A percentile compares a stretch with the other conserved stretches of the same genome.
phyloP scores from a whole-genome alignment of 92 coral and sea anemone genomes.

The Porites rus region DNA sequence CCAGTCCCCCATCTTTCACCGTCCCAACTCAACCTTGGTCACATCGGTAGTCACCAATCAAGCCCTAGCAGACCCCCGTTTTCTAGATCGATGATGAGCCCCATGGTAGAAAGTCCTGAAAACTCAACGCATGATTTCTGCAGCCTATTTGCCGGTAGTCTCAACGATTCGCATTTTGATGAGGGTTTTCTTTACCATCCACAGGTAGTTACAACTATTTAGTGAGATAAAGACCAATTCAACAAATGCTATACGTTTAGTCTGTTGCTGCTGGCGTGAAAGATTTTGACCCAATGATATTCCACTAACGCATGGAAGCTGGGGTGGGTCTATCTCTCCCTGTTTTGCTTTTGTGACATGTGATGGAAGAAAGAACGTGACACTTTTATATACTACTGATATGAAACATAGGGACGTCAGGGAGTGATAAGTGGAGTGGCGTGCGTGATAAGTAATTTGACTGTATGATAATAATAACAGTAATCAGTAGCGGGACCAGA shows the following conservation, averaged over 20 bases:
- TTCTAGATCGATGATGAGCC: background rate
- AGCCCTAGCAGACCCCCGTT: constrained; percentile 4
- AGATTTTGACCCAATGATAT: too few species aligned
- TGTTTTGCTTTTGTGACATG: too few species aligned
- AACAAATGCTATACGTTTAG: background rate
- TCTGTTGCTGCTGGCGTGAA: background rate
- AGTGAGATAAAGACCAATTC: background rate
- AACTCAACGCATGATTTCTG: constrained; percentile 32
- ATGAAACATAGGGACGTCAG: too few species aligned
- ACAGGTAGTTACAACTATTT: constrained; percentile 5
- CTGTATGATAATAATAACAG: too few species aligned
- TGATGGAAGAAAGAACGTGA: too few species aligned
- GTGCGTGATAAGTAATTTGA: too few species aligned
- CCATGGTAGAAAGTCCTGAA: background rate
- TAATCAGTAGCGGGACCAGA: too few species aligned
- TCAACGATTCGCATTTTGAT: constrained; percentile 15
- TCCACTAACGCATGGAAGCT: too few species aligned
- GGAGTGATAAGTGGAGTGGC: too few species aligned
- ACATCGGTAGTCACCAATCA: constrained; percentile 12
- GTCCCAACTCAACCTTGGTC: constrained; percentile 20
- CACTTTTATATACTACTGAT: too few species aligned
- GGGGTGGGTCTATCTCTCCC: too few species aligned
- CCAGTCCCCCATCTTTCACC: constrained; percentile 8
- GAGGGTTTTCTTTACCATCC: constrained; percentile 27
- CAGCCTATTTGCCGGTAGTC: constrained; percentile 14